phyloP scores from a whole-genome alignment of 2,797 vertebrate genomes.

The Tarsius wallacei region DNA sequence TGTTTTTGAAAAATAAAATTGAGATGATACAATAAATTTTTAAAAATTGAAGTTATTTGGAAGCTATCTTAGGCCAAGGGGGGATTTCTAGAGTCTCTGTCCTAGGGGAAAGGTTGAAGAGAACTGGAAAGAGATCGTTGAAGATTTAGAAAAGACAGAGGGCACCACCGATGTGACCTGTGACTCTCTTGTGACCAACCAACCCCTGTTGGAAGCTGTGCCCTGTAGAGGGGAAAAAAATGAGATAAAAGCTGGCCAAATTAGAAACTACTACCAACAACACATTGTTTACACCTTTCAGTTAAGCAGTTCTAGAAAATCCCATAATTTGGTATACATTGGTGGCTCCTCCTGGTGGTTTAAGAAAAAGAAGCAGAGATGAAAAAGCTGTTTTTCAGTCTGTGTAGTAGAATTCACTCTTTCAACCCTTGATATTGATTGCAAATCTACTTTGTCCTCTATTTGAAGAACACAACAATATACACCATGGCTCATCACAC shows the following conservation, averaged over 20 bases:
- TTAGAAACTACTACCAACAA: background rate
- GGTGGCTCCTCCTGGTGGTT: background rate
- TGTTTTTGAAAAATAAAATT: slow-evolving; percentile 9
- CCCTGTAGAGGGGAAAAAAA: background rate
- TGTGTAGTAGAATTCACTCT: background rate
- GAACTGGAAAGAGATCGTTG: background rate
- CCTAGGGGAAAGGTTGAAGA: background rate
- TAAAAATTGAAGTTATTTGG: background rate
- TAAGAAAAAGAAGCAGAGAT: background rate
- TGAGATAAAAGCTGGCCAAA: background rate
- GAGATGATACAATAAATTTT: background rate
- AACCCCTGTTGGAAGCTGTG: background rate
- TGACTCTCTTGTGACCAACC: background rate
- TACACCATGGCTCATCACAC: background rate
- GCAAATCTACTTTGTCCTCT: slow-evolving; percentile 3
- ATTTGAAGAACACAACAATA: background rate
- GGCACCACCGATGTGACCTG: background rate
- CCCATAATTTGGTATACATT: background rate
- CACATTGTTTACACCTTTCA: background rate
- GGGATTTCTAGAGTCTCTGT: background rate
- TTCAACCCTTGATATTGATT: background rate
- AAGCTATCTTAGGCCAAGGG: background rate
- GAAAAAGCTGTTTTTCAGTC: background rate
- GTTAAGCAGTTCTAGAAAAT: background rate
- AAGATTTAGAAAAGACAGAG: background rate